Evolutionary conservation across 2,113 vertebrate species (phyloP), one percentile per base, ranked within the genome.

Genomic region (Megatriorchis doriae): DNA sequence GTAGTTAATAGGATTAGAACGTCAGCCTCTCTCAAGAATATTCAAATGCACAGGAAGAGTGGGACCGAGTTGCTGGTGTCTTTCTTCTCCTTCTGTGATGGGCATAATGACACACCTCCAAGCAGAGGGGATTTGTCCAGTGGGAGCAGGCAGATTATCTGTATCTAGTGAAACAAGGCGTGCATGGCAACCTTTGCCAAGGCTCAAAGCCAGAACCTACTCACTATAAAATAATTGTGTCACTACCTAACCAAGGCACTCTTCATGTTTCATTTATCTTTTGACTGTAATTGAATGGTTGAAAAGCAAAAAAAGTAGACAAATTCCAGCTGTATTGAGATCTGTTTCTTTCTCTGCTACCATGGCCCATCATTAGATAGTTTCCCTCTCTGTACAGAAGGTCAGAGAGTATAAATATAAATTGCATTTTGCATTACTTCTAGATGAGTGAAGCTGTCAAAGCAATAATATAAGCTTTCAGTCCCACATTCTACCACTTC

Each of bases 381-480:
- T 98, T 98, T 98, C 98, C 97, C 97, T 98, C 97, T 98, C 98
- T 96, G 98, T 96, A 94, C 98, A 98, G 98, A 97, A 99, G 99
- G 99, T 99, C 99, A 99, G 98, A 96, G 98, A 98, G 98, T 98
- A 99, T 99, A 99, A 99, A 99, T 99, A 99, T 99, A 99, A 99
- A 99, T 99, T 99, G 99, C 98, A 98, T 99, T 99, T 99, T 99
- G 98, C 99, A 99, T 99, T 99, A 99, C 99, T 99, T 99, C 98
- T 98, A 99, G 99, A 99, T 99, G 99, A 99, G 98, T 99, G 99
- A 99, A 99, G 98, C 99, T 99, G 99, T 99, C 99, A 99, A 98
- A 98, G 97, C 98, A 99, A 99, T 99, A 99, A 99, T 98, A 98
- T 98, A 98, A 99, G 99, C 99, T 98, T 99, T 99, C 99, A 99